A percentile compares a stretch with the other conserved stretches of the same genome.
Conservation (phyloP, 2,888 invertebrate species). For the Diaprepes abbreviatus region DNA sequence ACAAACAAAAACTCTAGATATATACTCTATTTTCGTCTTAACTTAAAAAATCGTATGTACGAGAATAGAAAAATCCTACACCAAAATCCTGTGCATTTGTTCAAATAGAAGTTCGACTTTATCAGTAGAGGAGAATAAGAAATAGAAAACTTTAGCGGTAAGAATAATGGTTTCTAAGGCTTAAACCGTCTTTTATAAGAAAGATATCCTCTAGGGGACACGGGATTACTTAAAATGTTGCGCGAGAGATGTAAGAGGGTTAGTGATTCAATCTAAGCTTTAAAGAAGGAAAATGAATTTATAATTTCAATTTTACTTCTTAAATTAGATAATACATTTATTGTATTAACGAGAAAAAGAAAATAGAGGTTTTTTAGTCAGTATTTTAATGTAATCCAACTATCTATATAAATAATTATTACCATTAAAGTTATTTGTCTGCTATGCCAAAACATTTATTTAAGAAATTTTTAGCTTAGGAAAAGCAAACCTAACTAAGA, state of each 20-base stretch:
- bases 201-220: constrained; percentile 38
- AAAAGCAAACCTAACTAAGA: too few relatives aligned
- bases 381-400: too few relatives aligned
- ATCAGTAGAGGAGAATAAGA: constrained; percentile 39
- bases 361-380: too few relatives aligned
- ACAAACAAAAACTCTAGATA: too few relatives aligned
- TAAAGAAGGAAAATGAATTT: neutral
- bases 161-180: constrained; percentile 43
- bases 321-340: neutral
- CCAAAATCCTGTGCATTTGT: constrained; percentile 32
- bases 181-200: constrained; percentile 41
- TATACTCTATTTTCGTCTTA: neutral
- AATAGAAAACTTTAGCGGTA: constrained; percentile 40
- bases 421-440: too few relatives aligned
- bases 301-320: neutral
- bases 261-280: constrained; percentile 12
- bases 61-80: constrained; percentile 9
- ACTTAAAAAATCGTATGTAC: constrained; percentile 8
- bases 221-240: constrained; percentile 46
- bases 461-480: too few relatives aligned
- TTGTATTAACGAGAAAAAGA: too few relatives aligned
- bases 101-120: constrained; percentile 42
- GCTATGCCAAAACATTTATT: too few relatives aligned
- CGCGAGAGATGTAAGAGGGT: constrained; percentile 40
- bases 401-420: too few relatives aligned